Evolutionary conservation across 2,113 vertebrate genomes (phyloP), one percentile per base, ranked within the genome.

Genomic region (Callionymus lyra): DNA sequence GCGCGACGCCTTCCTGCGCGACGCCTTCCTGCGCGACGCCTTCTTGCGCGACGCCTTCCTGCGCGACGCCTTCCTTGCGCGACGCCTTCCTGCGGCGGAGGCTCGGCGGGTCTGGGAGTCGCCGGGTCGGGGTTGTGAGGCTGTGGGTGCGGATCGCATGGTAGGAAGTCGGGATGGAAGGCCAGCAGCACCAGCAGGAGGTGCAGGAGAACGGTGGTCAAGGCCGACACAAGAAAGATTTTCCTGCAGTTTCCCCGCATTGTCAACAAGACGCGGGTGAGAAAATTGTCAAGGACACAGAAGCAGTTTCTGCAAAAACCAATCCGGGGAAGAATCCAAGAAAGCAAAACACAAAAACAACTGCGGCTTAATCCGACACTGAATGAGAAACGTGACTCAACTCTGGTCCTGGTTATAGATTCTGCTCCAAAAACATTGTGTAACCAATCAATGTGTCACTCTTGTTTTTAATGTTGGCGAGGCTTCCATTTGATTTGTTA

Each of bases 181-280:
- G 81, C 64, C 21, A 67, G 35, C 14, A 88, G 50, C 16, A 71
- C 76, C 63, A 87, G 59, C 9, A 63, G 64, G 58, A 90, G 59
- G 56, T 87, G 84, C 35, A 88, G 49, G 15, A 78, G 59, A 63
- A 88, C 34, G 9, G 74, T 63, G 59, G 81, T 34, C 41, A 82
- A 53, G 32, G 86, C 56, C 49, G 89, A 72, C 44, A 78, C 56
- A 10, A 84, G 63, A 45, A 87, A 79, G 45, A 77, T 16, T 32
- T 75, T 52, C 79, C 77, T 84, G 47, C 75, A 75, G 62, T 82
- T 15, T 44, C 72, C 52, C 1, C 42, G 61, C 43, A 74, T 64
- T 75, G 67, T 82, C 38, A 31, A 56, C 53, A 56, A 45, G 56
- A 46, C n/a, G n/a, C n/a, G n/a, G n/a, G n/a, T n/a, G 53, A 33